Evolutionary conservation across 2,888 invertebrate genomes (phyloP).

Genomic region (Hypolimnas misippus): DNA sequence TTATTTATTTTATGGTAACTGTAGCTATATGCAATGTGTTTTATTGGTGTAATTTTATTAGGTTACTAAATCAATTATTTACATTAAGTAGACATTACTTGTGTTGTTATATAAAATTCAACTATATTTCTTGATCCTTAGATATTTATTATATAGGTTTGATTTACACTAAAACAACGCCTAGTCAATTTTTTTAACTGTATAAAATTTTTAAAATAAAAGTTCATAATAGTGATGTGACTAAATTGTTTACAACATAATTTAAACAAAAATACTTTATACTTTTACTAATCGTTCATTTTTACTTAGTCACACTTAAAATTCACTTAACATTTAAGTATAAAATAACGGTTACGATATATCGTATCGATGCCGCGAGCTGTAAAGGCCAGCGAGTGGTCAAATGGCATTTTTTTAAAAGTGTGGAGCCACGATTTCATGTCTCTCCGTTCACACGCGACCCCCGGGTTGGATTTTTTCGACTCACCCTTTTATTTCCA

Average conservation of each 20-base stretch:
- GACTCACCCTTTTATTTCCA: constrained; percentile 9
- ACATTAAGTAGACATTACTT: too few relatives aligned
- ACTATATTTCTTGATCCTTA: too few relatives aligned
- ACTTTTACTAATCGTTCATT: not conserved
- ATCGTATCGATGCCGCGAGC: constrained; percentile 9
- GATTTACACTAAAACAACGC: too few relatives aligned
- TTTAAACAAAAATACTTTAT: too few relatives aligned
- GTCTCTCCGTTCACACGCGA: constrained; percentile 40
- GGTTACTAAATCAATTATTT: too few relatives aligned
- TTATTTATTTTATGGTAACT: not conserved
- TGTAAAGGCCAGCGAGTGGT: constrained; percentile 9
- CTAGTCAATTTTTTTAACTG: too few relatives aligned
- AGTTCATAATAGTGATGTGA: too few relatives aligned
- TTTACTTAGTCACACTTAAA: not conserved
- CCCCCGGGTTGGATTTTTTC: constrained; percentile 46
- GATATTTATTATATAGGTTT: too few relatives aligned
- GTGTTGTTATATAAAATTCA: too few relatives aligned
- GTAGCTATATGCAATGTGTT: not conserved
- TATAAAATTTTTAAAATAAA: too few relatives aligned
- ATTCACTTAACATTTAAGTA: not conserved
- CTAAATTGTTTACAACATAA: too few relatives aligned
- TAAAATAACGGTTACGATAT: not conserved
- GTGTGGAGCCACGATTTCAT: constrained; percentile 33
- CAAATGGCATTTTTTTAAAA: constrained; percentile 25
- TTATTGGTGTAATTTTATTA: too few relatives aligned